Conservation (phyloP, 2,797 vertebrate species). For the Myiotriccus ornatus region DNA sequence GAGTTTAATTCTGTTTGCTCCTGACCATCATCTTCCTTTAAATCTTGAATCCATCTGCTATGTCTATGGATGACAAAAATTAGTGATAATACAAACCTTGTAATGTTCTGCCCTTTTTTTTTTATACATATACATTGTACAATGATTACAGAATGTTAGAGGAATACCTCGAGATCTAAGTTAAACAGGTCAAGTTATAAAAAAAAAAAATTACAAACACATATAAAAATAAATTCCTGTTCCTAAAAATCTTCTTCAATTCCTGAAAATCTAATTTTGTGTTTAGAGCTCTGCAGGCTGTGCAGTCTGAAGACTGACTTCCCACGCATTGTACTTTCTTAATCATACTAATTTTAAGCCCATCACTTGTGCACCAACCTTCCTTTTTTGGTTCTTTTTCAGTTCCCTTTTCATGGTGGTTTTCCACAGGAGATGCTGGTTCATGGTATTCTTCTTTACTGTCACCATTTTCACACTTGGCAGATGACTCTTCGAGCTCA, state of each 20-base stretch:
- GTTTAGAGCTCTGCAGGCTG: background rate
- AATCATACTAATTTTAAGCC: slow-evolving; percentile 13
- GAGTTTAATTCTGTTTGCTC: background rate
- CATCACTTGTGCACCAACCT: slow-evolving; percentile 67
- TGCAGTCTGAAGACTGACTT: background rate
- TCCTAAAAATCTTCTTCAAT: background rate
- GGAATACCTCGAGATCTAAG: background rate
- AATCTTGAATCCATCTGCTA: background rate
- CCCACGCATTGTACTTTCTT: background rate
- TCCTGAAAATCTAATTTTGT: background rate
- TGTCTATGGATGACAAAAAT: background rate
- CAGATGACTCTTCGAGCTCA: slow-evolving; percentile 45
- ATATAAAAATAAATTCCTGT: background rate
- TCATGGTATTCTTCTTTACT: slow-evolving; percentile 33
- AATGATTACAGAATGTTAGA: background rate
- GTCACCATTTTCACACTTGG: slow-evolving; percentile 49
- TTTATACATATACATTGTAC: background rate
- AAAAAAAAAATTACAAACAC: background rate
- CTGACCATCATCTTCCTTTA: background rate
- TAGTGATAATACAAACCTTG: background rate
- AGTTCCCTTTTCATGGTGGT: slow-evolving; percentile 41
- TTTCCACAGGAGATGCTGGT: slow-evolving; percentile 20
- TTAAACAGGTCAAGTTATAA: background rate
- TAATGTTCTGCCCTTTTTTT: background rate
- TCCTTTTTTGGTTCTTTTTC: slow-evolving; percentile 65